Evolutionary conservation across 2,888 invertebrate genomes (phyloP), one percentile per base, ranked within the genome.

Genomic region (Clunio marinus): DNA sequence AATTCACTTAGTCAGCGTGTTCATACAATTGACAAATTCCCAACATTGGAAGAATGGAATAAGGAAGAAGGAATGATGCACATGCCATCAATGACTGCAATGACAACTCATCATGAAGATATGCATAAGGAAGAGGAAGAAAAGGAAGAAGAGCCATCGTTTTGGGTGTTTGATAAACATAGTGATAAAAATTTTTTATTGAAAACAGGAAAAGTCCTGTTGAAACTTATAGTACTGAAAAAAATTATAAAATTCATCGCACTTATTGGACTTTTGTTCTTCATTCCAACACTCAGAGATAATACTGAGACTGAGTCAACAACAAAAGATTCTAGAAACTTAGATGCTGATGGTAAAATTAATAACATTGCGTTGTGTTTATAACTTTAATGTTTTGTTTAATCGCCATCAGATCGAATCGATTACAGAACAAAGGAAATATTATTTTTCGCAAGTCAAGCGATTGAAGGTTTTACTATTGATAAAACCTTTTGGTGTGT

Each of bases 191-290:
- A 32, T 13, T 32, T 32, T 32, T 22, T 60, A 17, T 4, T 32
- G 2, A 17, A 10, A 2, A 32, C 32, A 4, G 32, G 32, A 13
- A 60, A 17, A 37, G 15, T 60, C 7, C 10, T 60, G 2, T n/a
- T 60, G 32, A 60, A 60, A 13, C 3, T 60, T 10, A 60, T 60
- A 7, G n/a, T 60, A 15, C 32, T 60, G 5, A 60, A 60, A 35
- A 60, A 60, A 32, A 35, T 60, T 35, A 15, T 60, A 3, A 60
- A 60, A n/a, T 60, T 60, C 22, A 60, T 60, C 35, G 60, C 32
- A 2, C 25, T 60, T 10, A 20, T 60, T 35, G 28, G 32, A 7
- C 25, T 60, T 8, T 22, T 60, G 8, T 60, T 60, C 35, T 60
- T 60, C 20, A 2, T 60, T 2, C 60, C 60, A 22, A 13, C 60